Conservation (phyloP, 1,140 invertebrate species). For the Pogonomyrmex barbatus region DNA sequence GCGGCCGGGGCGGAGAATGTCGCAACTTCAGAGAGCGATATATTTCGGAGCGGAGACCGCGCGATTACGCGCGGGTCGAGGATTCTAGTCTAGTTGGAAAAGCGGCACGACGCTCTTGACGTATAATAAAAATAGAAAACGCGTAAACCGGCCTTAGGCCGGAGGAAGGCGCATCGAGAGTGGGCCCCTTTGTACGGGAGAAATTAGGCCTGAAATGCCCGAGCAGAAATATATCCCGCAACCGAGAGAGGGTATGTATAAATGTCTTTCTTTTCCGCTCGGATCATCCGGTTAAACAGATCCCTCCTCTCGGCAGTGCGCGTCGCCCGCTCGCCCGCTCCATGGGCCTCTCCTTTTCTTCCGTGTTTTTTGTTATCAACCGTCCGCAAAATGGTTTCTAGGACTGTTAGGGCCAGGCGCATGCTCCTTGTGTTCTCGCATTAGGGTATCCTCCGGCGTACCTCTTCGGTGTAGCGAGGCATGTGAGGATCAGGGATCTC, state of each 20-base stretch:
- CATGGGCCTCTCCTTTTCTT: slow-evolving; percentile 51
- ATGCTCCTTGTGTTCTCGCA: slow-evolving; percentile 68
- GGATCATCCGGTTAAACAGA: slow-evolving; percentile 82
- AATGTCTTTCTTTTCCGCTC: slow-evolving; percentile 64
- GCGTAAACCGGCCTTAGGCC: slow-evolving; percentile 68
- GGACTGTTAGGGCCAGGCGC: slow-evolving; percentile 72
- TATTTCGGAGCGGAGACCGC: slow-evolving; percentile 55
- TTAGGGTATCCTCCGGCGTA: slow-evolving; percentile 65
- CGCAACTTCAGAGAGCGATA: slow-evolving; percentile 61
- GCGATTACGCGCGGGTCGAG: slow-evolving; percentile 51
- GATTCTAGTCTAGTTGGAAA: slow-evolving; percentile 55
- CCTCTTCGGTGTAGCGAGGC: slow-evolving; percentile 43
- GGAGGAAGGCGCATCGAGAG: slow-evolving; percentile 39
- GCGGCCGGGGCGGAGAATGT: slow-evolving; percentile 40
- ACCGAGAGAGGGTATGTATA: slow-evolving; percentile 39
- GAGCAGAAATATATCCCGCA: slow-evolving; percentile 76
- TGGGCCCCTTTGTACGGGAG: slow-evolving; percentile 74
- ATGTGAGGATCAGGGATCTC: slow-evolving; percentile 20
- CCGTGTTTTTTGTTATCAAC: slow-evolving; percentile 73
- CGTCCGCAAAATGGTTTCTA: slow-evolving; percentile 78
- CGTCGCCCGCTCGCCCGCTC: slow-evolving; percentile 39
- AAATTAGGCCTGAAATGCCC: slow-evolving; percentile 82
- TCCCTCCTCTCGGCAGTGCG: slow-evolving; percentile 59
- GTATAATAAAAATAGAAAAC: slow-evolving; percentile 54
- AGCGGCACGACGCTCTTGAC: slow-evolving; percentile 47